Evolutionary conservation across 2,113 vertebrate species (phyloP).

Genomic region (Dicentrarchus labrax): DNA sequence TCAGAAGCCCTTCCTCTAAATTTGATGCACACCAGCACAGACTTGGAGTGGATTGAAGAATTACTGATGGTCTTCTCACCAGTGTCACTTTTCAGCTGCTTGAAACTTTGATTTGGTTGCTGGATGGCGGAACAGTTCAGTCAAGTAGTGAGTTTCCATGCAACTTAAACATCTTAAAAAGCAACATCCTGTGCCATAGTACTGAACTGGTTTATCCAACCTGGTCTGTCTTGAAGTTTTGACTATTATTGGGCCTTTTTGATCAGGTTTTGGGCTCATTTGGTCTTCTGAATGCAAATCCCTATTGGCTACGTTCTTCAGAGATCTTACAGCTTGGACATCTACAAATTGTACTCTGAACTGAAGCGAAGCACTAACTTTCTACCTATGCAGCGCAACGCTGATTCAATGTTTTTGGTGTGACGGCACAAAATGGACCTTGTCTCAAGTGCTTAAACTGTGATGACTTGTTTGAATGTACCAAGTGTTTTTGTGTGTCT

Average conservation of each 20-base stretch:
- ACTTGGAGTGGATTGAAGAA: slow-evolving; percentile 32
- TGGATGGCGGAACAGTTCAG: slow-evolving; percentile 19
- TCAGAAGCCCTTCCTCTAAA: slow-evolving; percentile 43
- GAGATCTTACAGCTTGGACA: slow-evolving; percentile 56
- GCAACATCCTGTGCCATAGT: slow-evolving; percentile 67
- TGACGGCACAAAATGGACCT: slow-evolving; percentile 80
- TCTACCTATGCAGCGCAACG: slow-evolving; percentile 79
- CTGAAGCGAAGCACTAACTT: slow-evolving; percentile 75
- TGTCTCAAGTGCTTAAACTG: slow-evolving; percentile 87
- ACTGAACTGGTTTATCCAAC: slow-evolving; percentile 39
- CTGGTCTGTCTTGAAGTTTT: slow-evolving; percentile 39
- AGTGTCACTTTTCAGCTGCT: slow-evolving; percentile 17
- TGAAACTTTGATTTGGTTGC: not conserved
- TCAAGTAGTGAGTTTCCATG: slow-evolving; percentile 25
- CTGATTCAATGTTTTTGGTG: slow-evolving; percentile 74
- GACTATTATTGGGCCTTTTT: slow-evolving; percentile 32
- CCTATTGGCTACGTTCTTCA: slow-evolving; percentile 31
- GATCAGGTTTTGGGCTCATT: slow-evolving; percentile 35
- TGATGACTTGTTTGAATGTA: slow-evolving; percentile 89
- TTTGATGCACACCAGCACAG: slow-evolving; percentile 73
- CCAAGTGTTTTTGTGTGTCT: slow-evolving; percentile 69
- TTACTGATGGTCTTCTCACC: slow-evolving; percentile 29
- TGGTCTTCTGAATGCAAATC: slow-evolving; percentile 59
- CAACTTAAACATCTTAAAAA: slow-evolving; percentile 39
- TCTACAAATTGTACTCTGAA: slow-evolving; percentile 56